Conservation (phyloP, 2,888 invertebrate species). For the Clitarchus hookeri region DNA sequence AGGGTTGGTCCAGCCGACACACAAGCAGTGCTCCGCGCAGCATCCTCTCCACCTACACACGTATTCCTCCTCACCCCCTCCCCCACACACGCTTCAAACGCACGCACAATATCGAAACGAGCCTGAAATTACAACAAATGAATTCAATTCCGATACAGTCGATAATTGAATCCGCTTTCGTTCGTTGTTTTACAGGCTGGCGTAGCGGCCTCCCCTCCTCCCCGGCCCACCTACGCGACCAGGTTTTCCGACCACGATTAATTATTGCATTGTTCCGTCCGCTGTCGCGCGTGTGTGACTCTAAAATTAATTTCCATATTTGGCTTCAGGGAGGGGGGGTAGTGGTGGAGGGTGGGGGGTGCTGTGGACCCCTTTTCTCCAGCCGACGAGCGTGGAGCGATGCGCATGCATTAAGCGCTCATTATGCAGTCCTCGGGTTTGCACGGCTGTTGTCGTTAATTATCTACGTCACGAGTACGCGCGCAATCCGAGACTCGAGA, state of each 20-base stretch:
- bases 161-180: slow-evolving; percentile 14
- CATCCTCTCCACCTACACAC: not conserved
- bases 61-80: not conserved
- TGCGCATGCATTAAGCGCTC: no score
- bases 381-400: no score
- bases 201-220: not conserved
- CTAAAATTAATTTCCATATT: not conserved
- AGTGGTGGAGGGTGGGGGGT: no score
- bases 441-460: no score
- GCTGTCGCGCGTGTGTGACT: not conserved
- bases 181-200: not conserved
- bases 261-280: not conserved
- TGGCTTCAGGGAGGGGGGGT: not conserved
- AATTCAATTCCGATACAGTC: slow-evolving; percentile 14
- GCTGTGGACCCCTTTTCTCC: no score
- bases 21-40: not conserved
- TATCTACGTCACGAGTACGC: no score
- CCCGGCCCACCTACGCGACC: not conserved
- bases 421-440: no score
- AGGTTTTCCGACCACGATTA: not conserved
- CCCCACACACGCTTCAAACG: not conserved
- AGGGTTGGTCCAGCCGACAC: not conserved
- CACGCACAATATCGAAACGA: not conserved
- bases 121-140: slow-evolving; percentile 1
- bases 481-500: no score